A percentile compares a stretch with the other conserved stretches of the same genome.
These are phyloP conservation scores for Xiphorhynchus elegans DNA, from an alignment of 2,113 vertebrate genomes.

Conservation along the genomic window DNA sequence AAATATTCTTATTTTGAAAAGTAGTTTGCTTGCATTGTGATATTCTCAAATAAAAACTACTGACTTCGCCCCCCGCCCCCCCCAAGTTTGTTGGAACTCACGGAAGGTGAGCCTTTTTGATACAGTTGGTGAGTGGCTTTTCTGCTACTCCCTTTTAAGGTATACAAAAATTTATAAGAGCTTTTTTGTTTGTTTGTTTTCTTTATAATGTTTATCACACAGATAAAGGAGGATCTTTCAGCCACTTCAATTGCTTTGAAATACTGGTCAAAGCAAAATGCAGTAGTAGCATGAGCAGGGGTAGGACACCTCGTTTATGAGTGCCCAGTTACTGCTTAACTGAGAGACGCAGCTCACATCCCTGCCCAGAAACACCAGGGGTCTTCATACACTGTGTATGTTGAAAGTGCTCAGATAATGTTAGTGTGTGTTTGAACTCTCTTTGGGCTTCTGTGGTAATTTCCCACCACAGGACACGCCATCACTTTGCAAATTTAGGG, in stretches of 20 bases:
- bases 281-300: not conserved
- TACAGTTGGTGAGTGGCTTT: not conserved
- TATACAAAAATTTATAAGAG: not conserved
- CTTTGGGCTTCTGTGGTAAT: not conserved
- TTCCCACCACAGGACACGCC: not conserved
- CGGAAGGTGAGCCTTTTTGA: not conserved
- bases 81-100: not conserved
- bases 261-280: not conserved
- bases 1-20: not conserved
- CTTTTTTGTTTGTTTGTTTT: not conserved
- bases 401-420: fast-evolving
- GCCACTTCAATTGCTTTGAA: not conserved
- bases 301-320: not conserved
- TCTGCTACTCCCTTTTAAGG: not conserved
- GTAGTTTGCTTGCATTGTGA: not conserved
- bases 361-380: not conserved
- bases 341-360: not conserved
- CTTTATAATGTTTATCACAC: not conserved
- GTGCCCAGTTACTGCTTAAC: not conserved
- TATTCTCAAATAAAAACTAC: not conserved
- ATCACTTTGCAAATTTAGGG: not conserved
- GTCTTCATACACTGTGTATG: not conserved
- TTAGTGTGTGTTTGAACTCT: not conserved
- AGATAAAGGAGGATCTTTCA: not conserved
- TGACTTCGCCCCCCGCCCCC: fast-evolving